phyloP scores from a whole-genome alignment of 2,888 invertebrate species.

The Thysanoteuthis rhombus region DNA sequence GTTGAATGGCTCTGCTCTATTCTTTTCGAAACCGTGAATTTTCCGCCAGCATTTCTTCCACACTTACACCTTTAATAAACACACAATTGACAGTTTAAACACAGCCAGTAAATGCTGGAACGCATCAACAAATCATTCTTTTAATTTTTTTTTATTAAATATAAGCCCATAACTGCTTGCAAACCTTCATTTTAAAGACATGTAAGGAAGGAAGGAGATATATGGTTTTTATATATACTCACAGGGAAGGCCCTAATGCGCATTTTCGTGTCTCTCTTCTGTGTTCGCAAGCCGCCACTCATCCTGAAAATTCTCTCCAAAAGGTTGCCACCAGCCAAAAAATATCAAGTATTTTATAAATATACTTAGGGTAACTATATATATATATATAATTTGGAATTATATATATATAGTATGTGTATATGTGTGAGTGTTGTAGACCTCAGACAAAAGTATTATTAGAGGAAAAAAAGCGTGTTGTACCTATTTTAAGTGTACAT shows the following conservation, averaged over 20 bases:
- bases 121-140: background rate
- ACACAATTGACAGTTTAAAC: background rate
- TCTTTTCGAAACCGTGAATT: background rate
- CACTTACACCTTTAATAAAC: background rate
- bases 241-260: slow-evolving; percentile 97
- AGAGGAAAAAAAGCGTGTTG: too few relatives aligned
- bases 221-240: slow-evolving; percentile 72
- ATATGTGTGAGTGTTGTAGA: background rate
- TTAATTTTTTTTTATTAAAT: background rate
- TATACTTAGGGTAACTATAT: background rate
- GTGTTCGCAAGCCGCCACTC: slow-evolving; percentile 48
- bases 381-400: background rate
- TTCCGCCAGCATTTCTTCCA: background rate
- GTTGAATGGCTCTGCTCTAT: slow-evolving; percentile 23
- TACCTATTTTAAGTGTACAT: too few relatives aligned
- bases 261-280: slow-evolving; percentile 78
- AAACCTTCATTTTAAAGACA: background rate
- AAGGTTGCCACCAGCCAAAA: background rate
- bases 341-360: background rate
- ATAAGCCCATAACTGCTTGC: background rate
- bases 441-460: too few relatives aligned
- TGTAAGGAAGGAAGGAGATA: background rate
- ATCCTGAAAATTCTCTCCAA: slow-evolving; percentile 38
- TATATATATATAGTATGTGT: background rate
- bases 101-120: background rate